Percentiles rank a stretch among this genome's conserved stretches.
phyloP scores from a whole-genome alignment of 2,113 vertebrate genomes.

The Cygnus buccinator region DNA sequence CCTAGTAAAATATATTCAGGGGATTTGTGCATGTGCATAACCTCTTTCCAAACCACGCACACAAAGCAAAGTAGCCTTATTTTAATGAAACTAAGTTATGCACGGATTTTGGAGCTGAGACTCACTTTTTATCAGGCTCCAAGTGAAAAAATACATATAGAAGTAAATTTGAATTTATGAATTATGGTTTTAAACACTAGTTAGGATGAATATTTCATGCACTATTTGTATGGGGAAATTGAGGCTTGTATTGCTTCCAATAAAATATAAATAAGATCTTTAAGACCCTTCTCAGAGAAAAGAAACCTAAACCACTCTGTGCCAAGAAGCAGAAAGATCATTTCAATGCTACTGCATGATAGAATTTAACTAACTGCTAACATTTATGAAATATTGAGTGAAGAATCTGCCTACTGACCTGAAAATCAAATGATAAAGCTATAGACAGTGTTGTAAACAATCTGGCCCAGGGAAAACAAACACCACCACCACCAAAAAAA shows the following conservation, averaged over 20 bases:
- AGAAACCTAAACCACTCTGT: background rate
- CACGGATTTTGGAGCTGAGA: background rate
- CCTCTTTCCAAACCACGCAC: background rate
- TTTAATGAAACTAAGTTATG: background rate
- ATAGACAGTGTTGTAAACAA: background rate
- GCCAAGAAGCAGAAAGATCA: conserved; percentile 4
- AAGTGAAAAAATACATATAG: conserved; percentile 14
- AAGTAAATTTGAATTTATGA: conserved; percentile 6
- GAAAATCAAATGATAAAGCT: conserved; percentile 44
- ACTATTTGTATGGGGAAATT: background rate
- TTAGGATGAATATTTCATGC: background rate
- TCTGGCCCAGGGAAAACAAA: background rate
- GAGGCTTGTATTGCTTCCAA: background rate
- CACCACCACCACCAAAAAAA: background rate
- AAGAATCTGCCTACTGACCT: conserved; percentile 48
- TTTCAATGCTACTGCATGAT: background rate
- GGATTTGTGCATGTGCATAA: background rate
- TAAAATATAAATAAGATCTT: conserved; percentile 28
- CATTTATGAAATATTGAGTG: conserved; percentile 68
- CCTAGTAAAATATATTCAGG: background rate
- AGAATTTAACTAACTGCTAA: conserved; percentile 44
- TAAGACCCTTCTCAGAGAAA: background rate
- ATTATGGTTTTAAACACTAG: background rate
- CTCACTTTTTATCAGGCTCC: background rate
- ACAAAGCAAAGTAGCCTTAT: background rate